A percentile compares a stretch with the other conserved stretches of the same genome.
These are phyloP conservation scores for cat (Felis catus) DNA, from an alignment of 2,113 vertebrate species.

Conservation along the genomic window DNA sequence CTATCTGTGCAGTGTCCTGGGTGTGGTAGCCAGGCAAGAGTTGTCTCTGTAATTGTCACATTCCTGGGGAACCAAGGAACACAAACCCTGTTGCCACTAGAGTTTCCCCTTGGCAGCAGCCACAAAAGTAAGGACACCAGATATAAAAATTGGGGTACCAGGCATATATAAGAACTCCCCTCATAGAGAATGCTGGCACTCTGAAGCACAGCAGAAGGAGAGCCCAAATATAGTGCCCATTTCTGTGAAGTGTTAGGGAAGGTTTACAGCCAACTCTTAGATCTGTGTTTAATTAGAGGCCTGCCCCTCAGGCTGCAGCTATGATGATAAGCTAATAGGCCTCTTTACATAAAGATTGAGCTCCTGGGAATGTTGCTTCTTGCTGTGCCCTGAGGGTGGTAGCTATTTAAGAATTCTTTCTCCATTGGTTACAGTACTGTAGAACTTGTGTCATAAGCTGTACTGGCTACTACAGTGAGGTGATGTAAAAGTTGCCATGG, in stretches of 20 bases:
- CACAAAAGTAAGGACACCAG: neutral
- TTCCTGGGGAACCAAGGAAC: neutral
- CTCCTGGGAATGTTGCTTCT: neutral
- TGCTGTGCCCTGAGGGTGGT: neutral
- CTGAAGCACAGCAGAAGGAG: neutral
- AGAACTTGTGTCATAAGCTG: neutral
- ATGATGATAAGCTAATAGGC: neutral
- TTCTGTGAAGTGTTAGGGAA: neutral
- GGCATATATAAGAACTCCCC: neutral
- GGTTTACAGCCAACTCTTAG: neutral
- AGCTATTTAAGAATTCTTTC: neutral
- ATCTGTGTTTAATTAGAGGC: neutral
- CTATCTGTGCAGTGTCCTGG: neutral
- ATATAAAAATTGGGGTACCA: neutral
- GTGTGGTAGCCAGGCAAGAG: neutral
- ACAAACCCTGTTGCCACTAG: neutral
- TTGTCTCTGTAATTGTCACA: neutral
- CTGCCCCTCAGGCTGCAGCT: neutral
- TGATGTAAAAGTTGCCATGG: neutral
- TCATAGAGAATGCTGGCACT: neutral
- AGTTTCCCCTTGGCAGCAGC: neutral
- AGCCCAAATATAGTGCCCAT: neutral
- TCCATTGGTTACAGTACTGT: neutral
- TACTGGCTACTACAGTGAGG: neutral
- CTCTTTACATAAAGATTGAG: neutral